phyloP scores from a whole-genome alignment of 2,888 invertebrate species.

The Mythimna albipuncta region DNA sequence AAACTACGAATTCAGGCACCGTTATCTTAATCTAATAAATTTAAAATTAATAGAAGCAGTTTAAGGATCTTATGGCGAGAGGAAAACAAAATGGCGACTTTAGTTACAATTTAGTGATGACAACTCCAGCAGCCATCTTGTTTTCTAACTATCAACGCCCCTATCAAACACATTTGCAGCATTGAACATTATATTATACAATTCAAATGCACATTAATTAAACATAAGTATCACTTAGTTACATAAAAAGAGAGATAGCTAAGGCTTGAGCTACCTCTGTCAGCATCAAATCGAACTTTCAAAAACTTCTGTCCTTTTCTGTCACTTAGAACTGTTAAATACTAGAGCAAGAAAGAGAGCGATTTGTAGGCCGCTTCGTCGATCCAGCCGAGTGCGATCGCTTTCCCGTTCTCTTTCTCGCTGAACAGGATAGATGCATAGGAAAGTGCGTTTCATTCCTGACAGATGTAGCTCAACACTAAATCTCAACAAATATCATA shows the following conservation, averaged over 20 bases:
- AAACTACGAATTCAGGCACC: conserved; percentile 83
- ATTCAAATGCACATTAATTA: conserved; percentile 34
- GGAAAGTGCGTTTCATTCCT: too few relatives aligned
- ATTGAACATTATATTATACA: conserved; percentile 27
- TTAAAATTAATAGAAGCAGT: conserved; percentile 49
- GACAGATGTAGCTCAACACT: too few relatives aligned
- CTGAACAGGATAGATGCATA: too few relatives aligned
- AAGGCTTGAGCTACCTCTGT: too few relatives aligned
- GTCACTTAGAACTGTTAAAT: too few relatives aligned
- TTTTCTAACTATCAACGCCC: background rate
- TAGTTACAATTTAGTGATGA: background rate
- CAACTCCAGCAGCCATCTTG: background rate
- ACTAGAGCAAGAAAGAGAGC: too few relatives aligned
- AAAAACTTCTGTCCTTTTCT: too few relatives aligned
- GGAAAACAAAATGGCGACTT: background rate
- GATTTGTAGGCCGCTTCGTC: too few relatives aligned
- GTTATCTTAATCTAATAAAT: conserved; percentile 82
- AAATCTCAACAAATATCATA: conserved; percentile 62
- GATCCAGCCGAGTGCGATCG: too few relatives aligned
- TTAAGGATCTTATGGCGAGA: background rate
- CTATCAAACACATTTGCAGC: background rate
- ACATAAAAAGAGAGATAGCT: conserved; percentile 42
- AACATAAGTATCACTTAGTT: conserved; percentile 37
- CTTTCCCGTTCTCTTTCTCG: too few relatives aligned
- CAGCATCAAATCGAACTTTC: too few relatives aligned